Evolutionary conservation across 2,113 vertebrate species (phyloP).

Genomic region (Athene cunicularia): DNA sequence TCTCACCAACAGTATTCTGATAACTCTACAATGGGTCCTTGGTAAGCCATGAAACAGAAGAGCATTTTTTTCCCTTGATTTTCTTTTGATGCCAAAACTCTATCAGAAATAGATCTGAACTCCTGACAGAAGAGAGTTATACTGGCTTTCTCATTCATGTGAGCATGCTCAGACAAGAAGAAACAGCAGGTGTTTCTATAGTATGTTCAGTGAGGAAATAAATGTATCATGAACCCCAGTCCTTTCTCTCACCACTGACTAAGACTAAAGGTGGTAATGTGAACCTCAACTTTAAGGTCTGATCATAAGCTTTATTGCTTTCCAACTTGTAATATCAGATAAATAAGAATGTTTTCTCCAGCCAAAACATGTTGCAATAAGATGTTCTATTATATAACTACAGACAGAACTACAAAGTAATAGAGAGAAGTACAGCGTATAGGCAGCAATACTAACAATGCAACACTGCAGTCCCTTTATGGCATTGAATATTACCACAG

Average conservation of each 20-base stretch:
- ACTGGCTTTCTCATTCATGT: background rate
- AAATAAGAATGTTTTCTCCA: constrained; percentile 5
- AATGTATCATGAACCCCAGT: background rate
- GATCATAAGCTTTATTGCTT: background rate
- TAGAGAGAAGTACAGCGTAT: background rate
- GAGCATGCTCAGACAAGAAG: background rate
- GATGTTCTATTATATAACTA: background rate
- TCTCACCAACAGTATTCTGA: background rate
- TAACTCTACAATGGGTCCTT: background rate
- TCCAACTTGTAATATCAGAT: background rate
- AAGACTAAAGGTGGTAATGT: constrained; percentile 1
- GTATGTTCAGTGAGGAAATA: background rate
- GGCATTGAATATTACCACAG: background rate
- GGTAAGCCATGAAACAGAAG: background rate
- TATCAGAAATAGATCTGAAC: background rate
- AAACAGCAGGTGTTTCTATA: background rate
- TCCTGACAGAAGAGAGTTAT: background rate
- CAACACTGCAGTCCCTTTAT: background rate
- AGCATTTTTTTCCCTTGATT: background rate
- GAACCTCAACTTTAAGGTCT: background rate
- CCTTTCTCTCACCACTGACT: background rate
- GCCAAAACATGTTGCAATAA: constrained; percentile 24
- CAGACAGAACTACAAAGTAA: background rate
- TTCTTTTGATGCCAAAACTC: background rate
- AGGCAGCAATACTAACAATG: background rate